A percentile compares a stretch with the other conserved stretches of the same genome.
phyloP scores from a whole-genome alignment of 2,113 vertebrate genomes.

The Prochilodus magdalenae region DNA sequence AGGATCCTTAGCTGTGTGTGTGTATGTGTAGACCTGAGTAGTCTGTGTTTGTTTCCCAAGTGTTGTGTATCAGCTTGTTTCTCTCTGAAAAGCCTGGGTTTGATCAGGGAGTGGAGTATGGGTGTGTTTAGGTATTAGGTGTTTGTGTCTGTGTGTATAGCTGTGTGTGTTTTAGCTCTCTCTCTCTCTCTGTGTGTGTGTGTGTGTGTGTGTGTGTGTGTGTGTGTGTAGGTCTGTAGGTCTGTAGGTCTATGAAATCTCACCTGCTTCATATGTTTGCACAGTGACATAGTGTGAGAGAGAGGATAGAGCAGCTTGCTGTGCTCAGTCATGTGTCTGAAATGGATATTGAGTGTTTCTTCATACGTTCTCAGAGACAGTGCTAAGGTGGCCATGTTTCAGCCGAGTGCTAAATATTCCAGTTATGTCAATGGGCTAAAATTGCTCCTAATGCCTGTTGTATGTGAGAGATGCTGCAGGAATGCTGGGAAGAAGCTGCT shows the following conservation, averaged over 20 bases:
- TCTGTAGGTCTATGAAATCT: background rate
- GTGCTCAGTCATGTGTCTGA: background rate
- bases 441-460: conserved; percentile 31
- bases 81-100: background rate
- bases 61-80: background rate
- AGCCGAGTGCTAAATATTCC: conserved; percentile 52
- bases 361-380: conserved; percentile 13
- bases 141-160: too few species aligned
- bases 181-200: too few species aligned
- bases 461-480: background rate
- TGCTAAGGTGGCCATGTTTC: conserved; percentile 34
- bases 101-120: background rate
- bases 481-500: background rate
- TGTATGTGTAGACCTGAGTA: too few species aligned
- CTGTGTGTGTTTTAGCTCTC: too few species aligned
- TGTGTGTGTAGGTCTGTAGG: background rate
- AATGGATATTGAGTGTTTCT: conserved; percentile 19
- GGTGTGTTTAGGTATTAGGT: too few species aligned
- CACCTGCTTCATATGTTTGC: conserved; percentile 10
- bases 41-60: conserved; percentile 37
- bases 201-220: background rate
- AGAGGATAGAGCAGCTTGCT: background rate
- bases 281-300: background rate
- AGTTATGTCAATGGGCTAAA: conserved; percentile 54
- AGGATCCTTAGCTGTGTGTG: too few species aligned